Evolutionary conservation across 2,113 vertebrate genomes (phyloP).

Genomic region (Falcunculus frontatus): DNA sequence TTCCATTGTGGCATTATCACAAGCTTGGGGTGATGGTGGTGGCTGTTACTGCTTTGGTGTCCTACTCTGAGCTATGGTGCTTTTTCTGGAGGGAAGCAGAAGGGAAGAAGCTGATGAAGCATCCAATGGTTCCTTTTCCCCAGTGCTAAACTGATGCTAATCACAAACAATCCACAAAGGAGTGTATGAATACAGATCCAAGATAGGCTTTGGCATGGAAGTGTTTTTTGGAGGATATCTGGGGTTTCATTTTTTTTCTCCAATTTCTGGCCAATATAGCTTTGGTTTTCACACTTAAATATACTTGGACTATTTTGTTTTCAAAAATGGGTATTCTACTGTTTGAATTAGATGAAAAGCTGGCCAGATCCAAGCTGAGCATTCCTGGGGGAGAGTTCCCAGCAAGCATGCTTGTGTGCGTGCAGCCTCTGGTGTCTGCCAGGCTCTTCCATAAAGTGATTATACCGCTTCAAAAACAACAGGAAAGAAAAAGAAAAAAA

Average conservation of each 20-base stretch:
- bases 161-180: background rate
- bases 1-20: background rate
- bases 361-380: constrained; percentile 3
- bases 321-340: background rate
- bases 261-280: background rate
- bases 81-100: background rate
- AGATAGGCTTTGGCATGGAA: background rate
- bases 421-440: constrained; percentile 46
- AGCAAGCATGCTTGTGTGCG: background rate
- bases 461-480: background rate
- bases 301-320: background rate
- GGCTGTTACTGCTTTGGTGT: background rate
- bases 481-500: background rate
- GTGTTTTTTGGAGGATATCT: background rate
- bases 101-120: background rate
- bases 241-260: background rate
- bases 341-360: constrained; percentile 10
- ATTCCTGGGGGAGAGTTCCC: constrained; percentile 46
- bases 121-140: background rate
- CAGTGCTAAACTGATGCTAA: background rate
- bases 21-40: background rate
- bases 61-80: background rate
- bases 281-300: constrained; percentile 39
- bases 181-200: background rate
- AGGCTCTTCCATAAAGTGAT: constrained; percentile 17